A percentile compares a stretch with the other conserved stretches of the same genome.
These are phyloP conservation scores for Hypotaenidia philippensis DNA, from an alignment of 2,797 vertebrate genomes.

Conservation along the genomic window DNA sequence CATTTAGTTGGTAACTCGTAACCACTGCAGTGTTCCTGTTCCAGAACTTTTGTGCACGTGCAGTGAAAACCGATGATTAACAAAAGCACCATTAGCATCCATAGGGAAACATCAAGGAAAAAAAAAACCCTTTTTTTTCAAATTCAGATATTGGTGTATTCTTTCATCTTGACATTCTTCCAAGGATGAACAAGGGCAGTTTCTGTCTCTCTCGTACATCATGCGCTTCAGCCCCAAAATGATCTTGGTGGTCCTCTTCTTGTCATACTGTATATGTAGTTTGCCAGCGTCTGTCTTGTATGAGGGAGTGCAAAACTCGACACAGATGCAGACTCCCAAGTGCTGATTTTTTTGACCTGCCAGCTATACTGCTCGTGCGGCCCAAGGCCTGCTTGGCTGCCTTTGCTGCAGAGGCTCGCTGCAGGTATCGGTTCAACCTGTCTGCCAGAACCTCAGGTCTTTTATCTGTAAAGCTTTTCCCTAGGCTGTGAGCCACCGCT, in stretches of 20 bases:
- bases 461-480: not conserved
- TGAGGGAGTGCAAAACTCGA: not conserved
- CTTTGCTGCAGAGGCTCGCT: not conserved
- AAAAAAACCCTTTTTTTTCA: not conserved
- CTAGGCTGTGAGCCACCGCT: not conserved
- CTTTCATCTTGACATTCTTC: not conserved
- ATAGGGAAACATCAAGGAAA: not conserved
- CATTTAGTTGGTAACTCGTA: not conserved
- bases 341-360: not conserved
- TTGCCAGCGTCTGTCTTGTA: not conserved
- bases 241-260: not conserved
- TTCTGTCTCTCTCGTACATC: not conserved
- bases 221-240: not conserved
- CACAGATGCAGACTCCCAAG: not conserved
- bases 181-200: not conserved
- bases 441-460: no score
- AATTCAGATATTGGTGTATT: not conserved
- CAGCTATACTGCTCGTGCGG: not conserved
- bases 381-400: no score
- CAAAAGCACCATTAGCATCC: not conserved
- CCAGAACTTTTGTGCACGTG: not conserved
- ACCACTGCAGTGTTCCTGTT: not conserved
- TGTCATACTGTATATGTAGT: not conserved
- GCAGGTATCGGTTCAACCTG: not conserved
- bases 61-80: not conserved